Conservation (phyloP, 1,140 invertebrate species). For the Bombus sibiricus region DNA sequence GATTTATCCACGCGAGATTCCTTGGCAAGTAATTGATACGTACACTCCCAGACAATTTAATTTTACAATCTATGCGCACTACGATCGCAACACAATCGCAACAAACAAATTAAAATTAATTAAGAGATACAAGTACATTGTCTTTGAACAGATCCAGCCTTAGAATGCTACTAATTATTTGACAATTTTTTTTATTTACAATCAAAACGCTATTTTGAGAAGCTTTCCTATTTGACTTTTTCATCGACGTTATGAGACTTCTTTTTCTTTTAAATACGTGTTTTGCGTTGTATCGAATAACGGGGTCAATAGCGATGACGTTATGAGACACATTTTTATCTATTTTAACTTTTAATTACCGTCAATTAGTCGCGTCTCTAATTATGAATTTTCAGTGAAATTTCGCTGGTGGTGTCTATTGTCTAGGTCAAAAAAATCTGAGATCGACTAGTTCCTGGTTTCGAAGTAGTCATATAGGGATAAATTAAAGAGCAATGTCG, state of each 20-base stretch:
- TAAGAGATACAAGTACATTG: not conserved
- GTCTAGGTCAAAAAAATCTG: not conserved
- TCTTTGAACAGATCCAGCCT: too few species aligned
- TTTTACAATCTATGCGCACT: not conserved
- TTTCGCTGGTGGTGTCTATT: not conserved
- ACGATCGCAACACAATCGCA: not conserved
- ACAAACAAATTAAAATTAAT: not conserved
- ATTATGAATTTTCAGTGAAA: too few species aligned
- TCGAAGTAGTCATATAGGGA: constrained; percentile 22
- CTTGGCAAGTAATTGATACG: constrained; percentile 16
- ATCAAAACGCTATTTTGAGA: not conserved
- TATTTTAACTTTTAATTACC: not conserved
- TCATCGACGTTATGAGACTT: not conserved
- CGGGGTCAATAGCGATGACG: too few species aligned
- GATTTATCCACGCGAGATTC: not conserved
- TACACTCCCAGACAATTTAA: not conserved
- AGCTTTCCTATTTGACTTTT: not conserved
- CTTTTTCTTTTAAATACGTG: too few species aligned
- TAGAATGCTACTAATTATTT: too few species aligned
- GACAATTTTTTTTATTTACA: not conserved
- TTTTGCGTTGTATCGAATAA: too few species aligned
- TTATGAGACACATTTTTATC: too few species aligned
- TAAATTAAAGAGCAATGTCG: constrained; percentile 23
- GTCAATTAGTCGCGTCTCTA: not conserved
- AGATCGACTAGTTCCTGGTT: not conserved